Evolutionary conservation across 2,888 invertebrate species (phyloP), one percentile per base, ranked within the genome.

Genomic region (Chrysina gloriosa): DNA sequence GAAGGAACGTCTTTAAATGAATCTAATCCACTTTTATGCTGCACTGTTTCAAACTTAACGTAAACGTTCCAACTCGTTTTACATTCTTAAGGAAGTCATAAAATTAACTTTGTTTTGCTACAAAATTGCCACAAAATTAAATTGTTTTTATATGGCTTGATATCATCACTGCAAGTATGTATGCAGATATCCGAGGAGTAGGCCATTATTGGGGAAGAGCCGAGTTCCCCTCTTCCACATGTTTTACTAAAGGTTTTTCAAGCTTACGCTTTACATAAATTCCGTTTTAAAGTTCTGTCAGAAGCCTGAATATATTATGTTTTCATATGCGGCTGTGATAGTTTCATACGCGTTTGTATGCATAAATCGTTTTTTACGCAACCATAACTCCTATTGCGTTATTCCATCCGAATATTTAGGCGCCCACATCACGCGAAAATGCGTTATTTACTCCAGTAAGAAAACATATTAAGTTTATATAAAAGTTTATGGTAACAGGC

Each of bases 391-490:
- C 11, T 5, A 14, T 36, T 36, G 14, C 36, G 36, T 36, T 36
- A 36, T 36, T 14, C 36, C 36, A 4, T 14, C 14, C 36, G 14
- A 36, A 36, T n/a, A 36, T 36, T 36, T 36, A 11, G 36, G 14
- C 36, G n/a, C 14, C 11, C n/a, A 36, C 14, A 36, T 14, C 3
- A 4, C 48, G 25, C 23, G 21, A 48, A 48, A 48, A 48, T 48
- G 23, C 25, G 48, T 48, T 48, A 48, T 48, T 48, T 48, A 25
- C 25, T 48, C 11, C 48, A 2, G 21, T 48, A 48, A 23, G 21
- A 48, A 48, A 48, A 23, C 48, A 25, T 19, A 48, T 48, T 48
- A 48, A 48, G 23, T 25, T 25, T n/a, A 11, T 9, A n/a, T 48
- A 23, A 48, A 48, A 48, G 11, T 48, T 48, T 48, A 48, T 48